Base-by-base conservation (phyloP, 2,113 vertebrate species). In the Gadus macrocephalus region DNA sequence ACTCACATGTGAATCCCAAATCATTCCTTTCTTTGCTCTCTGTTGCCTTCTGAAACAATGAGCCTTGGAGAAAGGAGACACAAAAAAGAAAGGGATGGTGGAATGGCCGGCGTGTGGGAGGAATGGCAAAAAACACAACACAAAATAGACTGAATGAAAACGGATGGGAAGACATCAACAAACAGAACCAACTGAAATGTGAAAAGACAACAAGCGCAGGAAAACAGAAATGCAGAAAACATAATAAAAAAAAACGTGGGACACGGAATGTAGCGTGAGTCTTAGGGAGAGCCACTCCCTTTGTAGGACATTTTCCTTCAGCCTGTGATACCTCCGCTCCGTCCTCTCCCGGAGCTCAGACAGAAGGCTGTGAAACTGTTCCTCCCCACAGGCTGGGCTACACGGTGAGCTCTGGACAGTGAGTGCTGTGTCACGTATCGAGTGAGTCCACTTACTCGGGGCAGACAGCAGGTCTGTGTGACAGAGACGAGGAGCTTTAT, bases 1-100 rank as follows among this genome's bases (percentile, higher is more conserved):
- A 98, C 96, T 98, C 96, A 98, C 96, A 96, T 95, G 95, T 91
- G 92, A 94, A 92, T 95, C 93, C 96, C 94, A 96, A 94, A 94
- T 94, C 94, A 93, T 90, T 95, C 89, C 93, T 92, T 87, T 91
- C 93, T 95, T 95, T 95, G 90, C 95, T 91, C 89, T 96, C 95
- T 87, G 94, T 93, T 92, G 96, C 94, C 94, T 93, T 94, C 91
- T 96, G 95, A 93, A 95, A 96, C 93, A 97, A 95, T 93, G 95
- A 96, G 95, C 95, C 96, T 98, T 96, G 81, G 93, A 93, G 93
- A 89, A 85, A 92, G 91, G 91, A 81, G 80, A 78, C 9, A 42
- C 35, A 38, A 53, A 70, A 27, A 31, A 42, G 77, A 79, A 72
- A 17, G 35, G 69, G 42, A 38, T 19, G 61, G 73, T 75, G 82